Evolutionary conservation across 2,797 vertebrate species (phyloP).

Genomic region (Cryptoblepharus egeriae): DNA sequence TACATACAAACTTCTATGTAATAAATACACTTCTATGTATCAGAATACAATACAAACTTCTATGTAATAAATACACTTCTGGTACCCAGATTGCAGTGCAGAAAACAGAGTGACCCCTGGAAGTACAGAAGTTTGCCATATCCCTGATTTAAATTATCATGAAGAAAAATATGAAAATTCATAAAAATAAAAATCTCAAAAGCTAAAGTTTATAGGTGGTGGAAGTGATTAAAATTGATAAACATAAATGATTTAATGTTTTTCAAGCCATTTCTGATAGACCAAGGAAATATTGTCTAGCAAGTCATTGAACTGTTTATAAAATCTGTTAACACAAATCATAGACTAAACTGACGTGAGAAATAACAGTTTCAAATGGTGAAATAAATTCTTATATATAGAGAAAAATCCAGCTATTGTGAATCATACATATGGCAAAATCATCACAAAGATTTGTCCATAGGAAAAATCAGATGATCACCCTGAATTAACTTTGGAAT

Average conservation of each 20-base stretch:
- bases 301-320: conserved; percentile 30
- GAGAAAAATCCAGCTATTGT: conserved; percentile 27
- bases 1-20: too few relatives aligned
- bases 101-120: background rate
- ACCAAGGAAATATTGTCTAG: conserved; percentile 27
- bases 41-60: too few relatives aligned
- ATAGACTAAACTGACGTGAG: conserved; percentile 40
- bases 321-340: conserved; percentile 39
- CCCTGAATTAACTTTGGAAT: background rate
- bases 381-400: conserved; percentile 36
- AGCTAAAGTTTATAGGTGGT: background rate
- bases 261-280: conserved; percentile 37
- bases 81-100: background rate
- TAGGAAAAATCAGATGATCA: background rate
- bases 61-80: background rate
- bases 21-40: background rate
- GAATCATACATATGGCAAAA: conserved; percentile 11
- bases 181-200: too few relatives aligned
- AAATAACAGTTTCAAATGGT: conserved; percentile 33
- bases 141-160: background rate
- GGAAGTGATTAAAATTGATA: conserved; percentile 15
- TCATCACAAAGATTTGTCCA: background rate
- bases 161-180: background rate
- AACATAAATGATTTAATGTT: conserved; percentile 12
- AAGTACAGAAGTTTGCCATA: background rate